Conservation (phyloP, 2,888 invertebrate genomes). For the Coecobrya sp. region DNA sequence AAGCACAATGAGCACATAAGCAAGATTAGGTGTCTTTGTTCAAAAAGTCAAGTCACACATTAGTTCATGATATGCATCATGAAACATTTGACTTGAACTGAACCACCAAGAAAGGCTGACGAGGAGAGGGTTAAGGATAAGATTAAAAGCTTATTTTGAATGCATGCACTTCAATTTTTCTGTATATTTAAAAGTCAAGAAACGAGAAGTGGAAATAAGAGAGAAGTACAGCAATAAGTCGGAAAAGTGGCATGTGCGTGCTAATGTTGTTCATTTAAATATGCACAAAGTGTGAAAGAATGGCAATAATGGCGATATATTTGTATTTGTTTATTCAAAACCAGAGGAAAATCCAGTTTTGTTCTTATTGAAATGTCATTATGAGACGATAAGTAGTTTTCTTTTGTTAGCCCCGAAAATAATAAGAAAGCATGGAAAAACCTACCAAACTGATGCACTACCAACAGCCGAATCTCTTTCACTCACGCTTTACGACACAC, state of each 20-base stretch:
- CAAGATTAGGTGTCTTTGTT: not conserved
- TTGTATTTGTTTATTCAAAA: conserved; percentile 63
- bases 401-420: conserved; percentile 23
- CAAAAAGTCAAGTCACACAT: not conserved
- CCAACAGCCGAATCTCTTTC: too few species aligned
- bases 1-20: not conserved
- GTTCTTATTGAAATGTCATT: conserved; percentile 75
- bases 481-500: not conserved
- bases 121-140: not conserved
- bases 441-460: not conserved
- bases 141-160: not conserved
- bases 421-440: conserved; percentile 30
- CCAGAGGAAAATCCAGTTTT: conserved; percentile 67
- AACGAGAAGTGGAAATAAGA: too few species aligned
- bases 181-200: not conserved
- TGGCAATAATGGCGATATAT: not conserved
- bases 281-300: conserved; percentile 28
- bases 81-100: conserved; percentile 30
- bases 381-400: conserved; percentile 66
- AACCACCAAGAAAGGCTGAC: not conserved
- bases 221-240: not conserved
- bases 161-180: not conserved
- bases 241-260: conserved; percentile 61
- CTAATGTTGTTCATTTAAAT: conserved; percentile 45
- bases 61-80: conserved; percentile 30